Conservation (phyloP, 2,113 vertebrate species). For the Plecturocebus donacophilus region DNA sequence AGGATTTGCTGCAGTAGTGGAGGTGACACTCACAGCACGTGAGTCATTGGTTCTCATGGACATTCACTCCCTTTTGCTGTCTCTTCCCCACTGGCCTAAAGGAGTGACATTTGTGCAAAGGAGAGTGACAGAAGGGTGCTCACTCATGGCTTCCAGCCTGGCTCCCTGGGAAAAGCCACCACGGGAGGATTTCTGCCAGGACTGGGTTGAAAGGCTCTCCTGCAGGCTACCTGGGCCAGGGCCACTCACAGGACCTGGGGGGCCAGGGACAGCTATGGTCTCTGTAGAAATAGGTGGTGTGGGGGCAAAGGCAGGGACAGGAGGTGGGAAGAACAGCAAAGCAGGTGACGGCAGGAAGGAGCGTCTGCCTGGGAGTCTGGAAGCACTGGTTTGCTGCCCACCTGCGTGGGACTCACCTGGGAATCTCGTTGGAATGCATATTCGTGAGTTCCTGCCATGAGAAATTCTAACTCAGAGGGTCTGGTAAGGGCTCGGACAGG, state of each 20-base stretch:
- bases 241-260: not conserved
- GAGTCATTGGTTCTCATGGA: rapidly evolving
- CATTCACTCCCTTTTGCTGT: not conserved
- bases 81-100: not conserved
- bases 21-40: rapidly evolving
- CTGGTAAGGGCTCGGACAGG: rapidly evolving
- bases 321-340: not conserved
- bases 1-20: too few relatives aligned
- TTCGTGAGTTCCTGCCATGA: not conserved
- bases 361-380: not conserved
- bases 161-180: not conserved
- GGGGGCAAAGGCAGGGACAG: not conserved
- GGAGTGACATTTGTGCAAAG: rapidly evolving
- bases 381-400: not conserved
- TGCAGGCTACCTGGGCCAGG: not conserved
- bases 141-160: rapidly evolving
- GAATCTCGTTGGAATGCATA: not conserved
- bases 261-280: too few relatives aligned
- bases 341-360: rapidly evolving
- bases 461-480: not conserved
- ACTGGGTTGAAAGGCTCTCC: rapidly evolving
- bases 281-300: not conserved
- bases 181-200: rapidly evolving
- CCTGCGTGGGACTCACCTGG: not conserved
- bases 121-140: too few relatives aligned